Evolutionary conservation across 2,113 vertebrate genomes (phyloP).

Genomic region (western clawed frog (Xenopus tropicalis)): UCB_Xtro_10.0 CM004446.2:77584001-77584500

Average conservation of each 20-base stretch:
- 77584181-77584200: not conserved
- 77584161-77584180: not conserved
- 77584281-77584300: too few relatives aligned
- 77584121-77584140: not conserved
- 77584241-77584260: not conserved
- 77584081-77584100: slow-evolving; percentile 2
- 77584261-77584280: not conserved
- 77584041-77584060: too few relatives aligned
- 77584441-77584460: slow-evolving; percentile 56
- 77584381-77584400: too few relatives aligned
- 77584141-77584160: not conserved
- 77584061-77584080: not conserved
- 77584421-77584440: slow-evolving; percentile 43
- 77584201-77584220: not conserved
- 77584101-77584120: not conserved
- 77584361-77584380: too few relatives aligned
- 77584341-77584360: not conserved
- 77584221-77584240: not conserved
- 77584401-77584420: too few relatives aligned
- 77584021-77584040: too few relatives aligned
- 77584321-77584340: not conserved
- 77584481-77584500: slow-evolving; percentile 50
- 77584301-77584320: not conserved
- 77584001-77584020: too few relatives aligned
- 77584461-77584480: slow-evolving; percentile 36